These are phyloP conservation scores for Callyntrura guangdongensis DNA, from an alignment of 2,888 invertebrate genomes.

Conservation along the genomic window DNA sequence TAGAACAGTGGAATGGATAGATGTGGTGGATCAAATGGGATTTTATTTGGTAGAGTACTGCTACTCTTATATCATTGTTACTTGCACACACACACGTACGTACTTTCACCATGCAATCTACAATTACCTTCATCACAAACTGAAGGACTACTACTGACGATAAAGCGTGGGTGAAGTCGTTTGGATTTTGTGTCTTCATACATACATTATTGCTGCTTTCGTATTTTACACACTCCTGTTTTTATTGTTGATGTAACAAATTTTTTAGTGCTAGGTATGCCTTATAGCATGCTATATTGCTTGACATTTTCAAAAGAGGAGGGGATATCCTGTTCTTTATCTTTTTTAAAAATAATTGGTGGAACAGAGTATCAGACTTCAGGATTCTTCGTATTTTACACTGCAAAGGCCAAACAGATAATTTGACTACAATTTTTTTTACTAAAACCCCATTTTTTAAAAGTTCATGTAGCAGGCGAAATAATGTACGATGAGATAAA, in stretches of 20 bases:
- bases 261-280: background rate
- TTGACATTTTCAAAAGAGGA: no score
- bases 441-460: no score
- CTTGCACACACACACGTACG: no score
- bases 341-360: no score
- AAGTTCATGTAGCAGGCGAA: no score
- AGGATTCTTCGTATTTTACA: no score
- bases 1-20: slow-evolving; percentile 76
- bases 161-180: slow-evolving; percentile 18
- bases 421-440: no score
- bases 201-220: background rate
- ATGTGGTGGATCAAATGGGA: slow-evolving; percentile 82
- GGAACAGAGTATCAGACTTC: no score
- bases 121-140: slow-evolving; percentile 39
- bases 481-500: no score
- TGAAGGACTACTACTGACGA: background rate
- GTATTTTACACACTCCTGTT: background rate
- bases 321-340: no score
- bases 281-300: background rate
- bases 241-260: background rate
- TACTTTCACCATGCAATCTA: slow-evolving; percentile 3
- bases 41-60: slow-evolving; percentile 39
- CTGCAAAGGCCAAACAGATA: no score
- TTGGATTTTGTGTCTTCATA: background rate
- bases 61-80: no score